Conservation (phyloP, 2,113 vertebrate species). For the Cyrtonyx montezumae region DNA sequence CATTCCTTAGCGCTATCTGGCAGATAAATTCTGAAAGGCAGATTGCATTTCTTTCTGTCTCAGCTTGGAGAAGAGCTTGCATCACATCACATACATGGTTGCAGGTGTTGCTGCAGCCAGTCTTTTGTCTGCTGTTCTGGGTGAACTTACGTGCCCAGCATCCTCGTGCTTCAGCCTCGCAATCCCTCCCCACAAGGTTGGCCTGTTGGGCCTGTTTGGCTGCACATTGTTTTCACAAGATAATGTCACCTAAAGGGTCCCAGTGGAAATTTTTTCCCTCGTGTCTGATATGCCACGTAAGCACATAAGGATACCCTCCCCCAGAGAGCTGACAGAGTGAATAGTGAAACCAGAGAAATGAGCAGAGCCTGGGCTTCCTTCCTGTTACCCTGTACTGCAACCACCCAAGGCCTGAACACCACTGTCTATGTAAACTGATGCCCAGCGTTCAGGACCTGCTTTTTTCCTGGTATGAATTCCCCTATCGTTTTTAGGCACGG, state of each 20-base stretch:
- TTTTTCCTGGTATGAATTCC: background rate
- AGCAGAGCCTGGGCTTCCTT: background rate
- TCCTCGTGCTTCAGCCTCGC: background rate
- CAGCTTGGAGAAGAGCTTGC: background rate
- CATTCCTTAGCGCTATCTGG: background rate
- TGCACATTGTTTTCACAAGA: background rate
- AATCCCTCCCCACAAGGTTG: background rate
- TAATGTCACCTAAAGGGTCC: background rate
- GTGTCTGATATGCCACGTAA: background rate
- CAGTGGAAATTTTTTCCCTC: background rate
- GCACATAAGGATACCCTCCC: background rate
- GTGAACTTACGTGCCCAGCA: background rate
- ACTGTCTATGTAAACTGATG: background rate
- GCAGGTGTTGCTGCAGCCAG: background rate
- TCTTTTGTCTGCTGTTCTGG: fast-evolving
- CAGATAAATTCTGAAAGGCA: background rate
- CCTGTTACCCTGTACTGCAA: background rate
- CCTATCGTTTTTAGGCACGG: background rate
- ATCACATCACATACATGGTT: background rate
- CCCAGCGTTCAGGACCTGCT: background rate
- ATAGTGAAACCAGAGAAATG: background rate
- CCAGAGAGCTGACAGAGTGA: background rate
- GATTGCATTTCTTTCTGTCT: background rate
- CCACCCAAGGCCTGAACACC: background rate
- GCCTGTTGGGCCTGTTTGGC: conserved; percentile 15